Evolutionary conservation across 2,113 vertebrate genomes (phyloP).

Genomic region (Macroglossus sobrinus): DNA sequence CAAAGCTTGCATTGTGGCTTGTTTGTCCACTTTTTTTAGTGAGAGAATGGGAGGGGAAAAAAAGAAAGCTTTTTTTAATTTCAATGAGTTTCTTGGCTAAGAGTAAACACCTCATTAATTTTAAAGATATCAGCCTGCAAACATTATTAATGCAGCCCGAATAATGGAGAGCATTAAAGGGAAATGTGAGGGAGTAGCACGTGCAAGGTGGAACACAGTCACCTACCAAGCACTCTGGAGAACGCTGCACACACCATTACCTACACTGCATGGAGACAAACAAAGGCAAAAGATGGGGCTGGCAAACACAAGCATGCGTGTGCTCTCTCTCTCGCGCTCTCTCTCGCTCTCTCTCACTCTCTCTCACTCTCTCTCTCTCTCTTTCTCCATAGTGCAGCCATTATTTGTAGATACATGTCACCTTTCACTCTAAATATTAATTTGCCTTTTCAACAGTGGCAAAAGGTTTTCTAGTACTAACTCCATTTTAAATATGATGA

Average conservation of each 20-base stretch:
- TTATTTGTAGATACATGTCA: not conserved
- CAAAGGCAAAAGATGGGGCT: not conserved
- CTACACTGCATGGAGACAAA: conserved; percentile 49
- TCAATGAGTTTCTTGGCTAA: conserved; percentile 74
- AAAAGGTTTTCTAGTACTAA: not conserved
- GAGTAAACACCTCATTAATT: conserved; percentile 84
- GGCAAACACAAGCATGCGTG: not conserved
- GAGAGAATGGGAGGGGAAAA: not conserved
- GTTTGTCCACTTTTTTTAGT: not conserved
- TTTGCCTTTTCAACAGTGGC: not conserved
- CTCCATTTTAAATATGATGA: not conserved
- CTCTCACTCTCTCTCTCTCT: too few relatives aligned
- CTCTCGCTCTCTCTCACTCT: too few relatives aligned
- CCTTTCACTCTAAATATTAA: not conserved
- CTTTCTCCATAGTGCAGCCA: not conserved
- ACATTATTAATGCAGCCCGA: conserved; percentile 77
- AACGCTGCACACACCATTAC: conserved; percentile 76
- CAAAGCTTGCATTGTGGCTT: not conserved
- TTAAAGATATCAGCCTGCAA: conserved; percentile 79
- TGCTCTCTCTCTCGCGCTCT: accelerated
- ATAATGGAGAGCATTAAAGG: conserved; percentile 75
- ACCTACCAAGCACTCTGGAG: conserved; percentile 53
- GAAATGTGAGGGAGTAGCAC: conserved; percentile 56
- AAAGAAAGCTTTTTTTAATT: conserved; percentile 40
- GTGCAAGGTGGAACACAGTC: conserved; percentile 41